Evolutionary conservation across 2,797 vertebrate species (phyloP), one percentile per base, ranked within the genome.

Genomic region (Sphaeramia orbicularis): DNA sequence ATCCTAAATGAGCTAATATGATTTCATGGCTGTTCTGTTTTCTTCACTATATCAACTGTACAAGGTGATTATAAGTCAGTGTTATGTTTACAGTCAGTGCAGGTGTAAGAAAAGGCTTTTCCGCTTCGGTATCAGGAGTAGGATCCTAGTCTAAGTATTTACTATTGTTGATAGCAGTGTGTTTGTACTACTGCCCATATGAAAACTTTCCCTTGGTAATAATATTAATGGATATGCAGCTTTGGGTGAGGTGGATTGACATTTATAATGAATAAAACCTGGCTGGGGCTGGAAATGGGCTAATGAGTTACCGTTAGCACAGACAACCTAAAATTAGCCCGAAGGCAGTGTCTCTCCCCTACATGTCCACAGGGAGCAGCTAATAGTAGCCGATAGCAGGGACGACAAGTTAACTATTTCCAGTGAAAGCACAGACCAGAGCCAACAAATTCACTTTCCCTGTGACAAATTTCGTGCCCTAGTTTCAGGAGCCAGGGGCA

Each of bases 241-340:
- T 54, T 10, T 42, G 44, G 57, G 10, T 61, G 58, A 78, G 62
- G 66, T 71, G 7, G 41, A 44, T 35, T 43, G 78, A 75, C 48
- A 15, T 5, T 69, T 60, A 54, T 74, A 75, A 75, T 69, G 74
- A 84, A 71, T 37, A 58, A 56, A 47, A 40, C 45, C 45, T 32
- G 51, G 52, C 32, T 45, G 9, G 60, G 18, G 56, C 43, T 51
- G 41, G 64, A 72, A 89, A 86, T 86, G 74, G 84, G 76, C 50
- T 87, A 90, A 90, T 87, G 77, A 84, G 77, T 62, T 76, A 69
- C 35, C 6, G 2, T 62, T 27, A 45, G 41, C 75, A 57, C 74
- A 77, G 61, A 61, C 12, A n/a, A 47, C 52, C 74, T 85, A 73
- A 78, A 84, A 72, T 85, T 74, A 83, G 78, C 74, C 76, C 41